Evolutionary conservation across 2,797 vertebrate genomes (phyloP), one percentile per base, ranked within the genome.

Genomic region (Esox masquinongy): DNA sequence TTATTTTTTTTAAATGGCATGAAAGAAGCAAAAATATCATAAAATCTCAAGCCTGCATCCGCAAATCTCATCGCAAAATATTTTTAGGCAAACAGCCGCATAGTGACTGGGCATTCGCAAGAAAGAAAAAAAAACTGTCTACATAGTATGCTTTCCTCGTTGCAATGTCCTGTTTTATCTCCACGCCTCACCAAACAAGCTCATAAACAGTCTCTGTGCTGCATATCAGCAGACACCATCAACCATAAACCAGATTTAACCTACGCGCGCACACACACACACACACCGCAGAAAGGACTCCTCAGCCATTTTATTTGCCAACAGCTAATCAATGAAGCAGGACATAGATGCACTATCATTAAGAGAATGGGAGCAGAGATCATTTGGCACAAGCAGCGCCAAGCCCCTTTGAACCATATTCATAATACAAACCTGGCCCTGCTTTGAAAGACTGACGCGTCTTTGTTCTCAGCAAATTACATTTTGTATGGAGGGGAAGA

Each of bases 251-350:
- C 43, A 64, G 47, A 74, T 74, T 49, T 74, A 26, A 12, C 61
- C 5, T 15, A 12, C 29, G 3, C 7, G 3, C 29, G 3, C 29
- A 31, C 29, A 31, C 12, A 22, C 19, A 19, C 63, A 15, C 29
- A 26, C 29, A 26, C 15, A 15, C 29, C 26, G 0, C 14, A 66
- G 63, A 66, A 66, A 66, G 14, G 26, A 15, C 63, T 31, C 26
- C 29, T 31, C 26, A 31, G 63, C 29, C 26, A 31, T 15, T 74
- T 66, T 66, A 74, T 64, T 47, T 43, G 72, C 72, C 61, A 31
- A 43, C 72, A 73, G 29, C 72, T 64, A 74, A 74, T 74, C 59
- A 74, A 74, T 74, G 49, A 49, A 66, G 72, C 39, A 64, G 43
- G 72, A 66, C 49, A 31, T 59, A 74, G 59, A 49, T 66, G 64